Base-by-base conservation (phyloP, 2,797 vertebrate species). In the Peromyscus melanophrys region DNA sequence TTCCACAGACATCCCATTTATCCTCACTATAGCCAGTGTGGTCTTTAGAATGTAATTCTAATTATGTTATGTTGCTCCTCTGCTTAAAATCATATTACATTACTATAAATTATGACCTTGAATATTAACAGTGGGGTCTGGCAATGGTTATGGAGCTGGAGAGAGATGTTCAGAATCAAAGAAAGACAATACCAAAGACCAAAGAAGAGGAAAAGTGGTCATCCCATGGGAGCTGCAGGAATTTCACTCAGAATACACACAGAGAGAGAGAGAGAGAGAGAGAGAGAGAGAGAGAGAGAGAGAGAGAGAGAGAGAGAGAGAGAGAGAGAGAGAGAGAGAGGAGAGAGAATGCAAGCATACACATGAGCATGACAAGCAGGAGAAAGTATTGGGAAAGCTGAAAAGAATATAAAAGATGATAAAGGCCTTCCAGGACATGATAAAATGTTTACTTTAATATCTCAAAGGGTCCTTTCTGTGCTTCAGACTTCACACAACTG, bases 151-250 rank as follows among this genome's bases (percentile, higher is more conserved):
- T 14, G 61, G 46, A 37, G 27, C 77, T 59, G 19, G 78, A 19
- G 52, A 95, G 88, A 95, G 43, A 43, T 40, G 37, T 76, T 76
- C 83, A 91, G 37, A 86, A 59, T 69, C 43, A 91, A 34, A 84
- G 83, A 27, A 87, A 40, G 40, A 63, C 11, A 49, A n/a, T 88
- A 80, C 8, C 59, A 84, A 94, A 61, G 77, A 76, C 55, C 34
- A 93, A 91, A 76, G 57, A 76, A 8, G 71, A 75, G 76, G 89
- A 85, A 90, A 94, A 95, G 6, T 9, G 23, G 13, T 91, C 34
- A 43, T 16, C 23, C 94, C 59, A 49, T 86, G 89, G 69, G 84
- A 94, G 55, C 69, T 69, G 14, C 46, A 29, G 19, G 31, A n/a
- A 61, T 84, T 71, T 87, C 34, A 55, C 29, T 69, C 40, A 65